A percentile compares a stretch with the other conserved stretches of the same genome.
phyloP scores from a whole-genome alignment of 2,797 vertebrate genomes.

The Chaunax sp. region DNA sequence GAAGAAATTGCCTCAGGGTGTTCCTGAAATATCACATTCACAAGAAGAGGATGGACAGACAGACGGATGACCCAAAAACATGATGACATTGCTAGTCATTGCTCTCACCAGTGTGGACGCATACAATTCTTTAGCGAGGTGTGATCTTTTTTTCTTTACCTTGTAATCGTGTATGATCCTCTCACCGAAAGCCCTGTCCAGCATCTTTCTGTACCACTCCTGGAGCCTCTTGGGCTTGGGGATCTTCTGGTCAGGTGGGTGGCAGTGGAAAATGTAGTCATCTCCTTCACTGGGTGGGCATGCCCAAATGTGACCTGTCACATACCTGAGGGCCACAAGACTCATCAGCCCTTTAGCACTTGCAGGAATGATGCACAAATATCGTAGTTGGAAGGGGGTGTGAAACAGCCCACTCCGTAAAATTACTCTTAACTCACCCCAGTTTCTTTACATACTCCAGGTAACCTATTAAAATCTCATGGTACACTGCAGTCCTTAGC shows the following conservation, averaged over 20 bases:
- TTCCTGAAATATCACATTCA: no score
- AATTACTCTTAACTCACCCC: constrained; percentile 83
- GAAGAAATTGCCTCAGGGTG: no score
- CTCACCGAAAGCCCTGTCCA: constrained; percentile 98
- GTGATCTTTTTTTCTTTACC: constrained; percentile 76
- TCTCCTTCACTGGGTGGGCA: constrained; percentile 99
- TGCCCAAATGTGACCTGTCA: constrained; percentile 98
- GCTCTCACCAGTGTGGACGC: no score
- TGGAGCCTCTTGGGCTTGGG: constrained; percentile 98
- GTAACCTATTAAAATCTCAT: constrained; percentile 98
- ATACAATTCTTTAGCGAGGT: neutral
- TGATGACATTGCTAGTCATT: no score
- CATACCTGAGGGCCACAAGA: constrained; percentile 84
- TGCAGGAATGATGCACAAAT: neutral
- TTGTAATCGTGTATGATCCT: constrained; percentile 98
- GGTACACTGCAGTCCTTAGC: constrained; percentile 97
- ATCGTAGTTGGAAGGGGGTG: neutral
- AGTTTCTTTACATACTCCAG: constrained; percentile 99
- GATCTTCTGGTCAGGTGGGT: constrained; percentile 97
- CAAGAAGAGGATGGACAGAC: no score
- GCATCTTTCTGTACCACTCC: constrained; percentile 99
- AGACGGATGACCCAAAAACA: no score
- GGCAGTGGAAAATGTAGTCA: constrained; percentile 99
- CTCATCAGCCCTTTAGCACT: constrained; percentile 10
- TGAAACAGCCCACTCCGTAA: neutral